Evolutionary conservation across 1,140 invertebrate species (phyloP).

Genomic region (Meloidogyne chitwoodi): DNA sequence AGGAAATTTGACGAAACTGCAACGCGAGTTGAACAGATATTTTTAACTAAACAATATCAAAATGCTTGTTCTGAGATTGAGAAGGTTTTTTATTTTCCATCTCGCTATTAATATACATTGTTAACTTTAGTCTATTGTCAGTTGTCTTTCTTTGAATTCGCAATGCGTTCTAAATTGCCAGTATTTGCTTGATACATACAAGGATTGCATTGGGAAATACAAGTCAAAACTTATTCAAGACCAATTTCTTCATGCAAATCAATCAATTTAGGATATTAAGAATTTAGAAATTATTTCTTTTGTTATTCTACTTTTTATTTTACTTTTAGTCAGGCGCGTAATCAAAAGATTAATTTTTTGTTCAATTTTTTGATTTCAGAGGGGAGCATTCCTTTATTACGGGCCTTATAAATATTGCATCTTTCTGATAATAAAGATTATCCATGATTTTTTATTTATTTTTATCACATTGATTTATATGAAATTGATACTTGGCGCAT

Average conservation of each 20-base stretch:
- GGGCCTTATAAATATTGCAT: background rate
- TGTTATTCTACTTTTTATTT: background rate
- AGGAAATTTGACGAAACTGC: slow-evolving; percentile 38
- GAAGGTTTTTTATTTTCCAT: slow-evolving; percentile 17
- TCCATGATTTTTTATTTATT: background rate
- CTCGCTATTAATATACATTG: too few species aligned
- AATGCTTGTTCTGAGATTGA: slow-evolving; percentile 33
- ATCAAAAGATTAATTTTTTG: too few species aligned
- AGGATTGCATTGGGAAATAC: background rate
- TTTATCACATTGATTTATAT: background rate
- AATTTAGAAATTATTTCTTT: background rate
- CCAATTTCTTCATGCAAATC: background rate
- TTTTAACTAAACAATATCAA: slow-evolving; percentile 27
- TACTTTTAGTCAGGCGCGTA: background rate
- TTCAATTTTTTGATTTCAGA: background rate
- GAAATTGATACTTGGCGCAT: background rate
- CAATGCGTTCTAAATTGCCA: background rate
- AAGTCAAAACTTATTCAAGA: background rate
- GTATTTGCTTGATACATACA: slow-evolving; percentile 6
- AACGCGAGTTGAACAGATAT: slow-evolving; percentile 23
- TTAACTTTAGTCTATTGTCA: slow-evolving; percentile 16
- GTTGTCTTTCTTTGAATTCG: slow-evolving; percentile 17
- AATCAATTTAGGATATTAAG: background rate
- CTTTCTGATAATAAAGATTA: background rate
- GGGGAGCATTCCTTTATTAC: too few species aligned